Evolutionary conservation across 1,140 invertebrate species (phyloP).

Genomic region (Pseudomyrmex gracilis): DNA sequence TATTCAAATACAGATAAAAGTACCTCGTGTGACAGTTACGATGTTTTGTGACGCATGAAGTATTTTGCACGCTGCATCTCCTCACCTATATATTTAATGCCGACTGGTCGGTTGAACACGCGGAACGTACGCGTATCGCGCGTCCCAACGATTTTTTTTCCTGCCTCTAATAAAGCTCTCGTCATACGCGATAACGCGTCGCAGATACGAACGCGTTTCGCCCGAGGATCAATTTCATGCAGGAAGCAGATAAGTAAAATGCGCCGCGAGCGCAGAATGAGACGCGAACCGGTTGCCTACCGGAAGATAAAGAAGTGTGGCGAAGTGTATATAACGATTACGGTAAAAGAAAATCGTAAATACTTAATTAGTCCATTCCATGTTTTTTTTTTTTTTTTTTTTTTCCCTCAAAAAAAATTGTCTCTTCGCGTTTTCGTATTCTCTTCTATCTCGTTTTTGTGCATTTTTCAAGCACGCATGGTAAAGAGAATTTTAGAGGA

Average conservation of each 20-base stretch:
- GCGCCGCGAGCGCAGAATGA: conserved; percentile 2
- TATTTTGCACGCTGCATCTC: background rate
- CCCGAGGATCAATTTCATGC: conserved; percentile 55
- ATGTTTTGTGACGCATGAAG: no score
- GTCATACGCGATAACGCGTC: conserved; percentile 29
- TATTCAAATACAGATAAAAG: background rate
- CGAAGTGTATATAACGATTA: background rate
- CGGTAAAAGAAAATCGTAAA: conserved; percentile 17
- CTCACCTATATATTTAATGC: background rate
- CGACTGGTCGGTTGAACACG: conserved; percentile 16
- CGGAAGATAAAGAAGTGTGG: conserved; percentile 31
- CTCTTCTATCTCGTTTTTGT: background rate
- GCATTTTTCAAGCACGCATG: background rate
- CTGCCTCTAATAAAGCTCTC: conserved; percentile 32
- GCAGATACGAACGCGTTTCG: conserved; percentile 31
- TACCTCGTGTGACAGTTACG: no score
- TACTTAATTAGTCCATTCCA: no score
- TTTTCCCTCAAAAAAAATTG: background rate
- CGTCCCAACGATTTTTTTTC: conserved; percentile 7
- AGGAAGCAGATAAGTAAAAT: conserved; percentile 46
- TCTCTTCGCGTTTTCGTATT: background rate
- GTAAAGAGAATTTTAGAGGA: background rate
- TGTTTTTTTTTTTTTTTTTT: no score
- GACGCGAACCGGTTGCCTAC: conserved; percentile 27
- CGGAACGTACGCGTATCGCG: conserved; percentile 15